These are phyloP conservation scores for Notarius lentiginosus DNA, from an alignment of 2,113 vertebrate species.

Conservation along the genomic window DNA sequence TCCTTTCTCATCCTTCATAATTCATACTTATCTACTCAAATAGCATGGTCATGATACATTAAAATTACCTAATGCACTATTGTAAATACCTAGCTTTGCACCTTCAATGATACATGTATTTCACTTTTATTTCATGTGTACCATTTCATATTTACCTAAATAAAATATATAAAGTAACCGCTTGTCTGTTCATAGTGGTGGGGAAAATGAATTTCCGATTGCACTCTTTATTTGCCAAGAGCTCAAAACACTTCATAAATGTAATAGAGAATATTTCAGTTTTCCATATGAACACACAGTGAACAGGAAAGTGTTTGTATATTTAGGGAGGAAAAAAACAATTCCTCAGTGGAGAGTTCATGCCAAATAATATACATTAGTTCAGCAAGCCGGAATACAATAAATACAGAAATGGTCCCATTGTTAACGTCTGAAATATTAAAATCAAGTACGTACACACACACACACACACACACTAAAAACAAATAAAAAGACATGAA, in stretches of 20 bases:
- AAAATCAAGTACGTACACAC: constrained; percentile 15
- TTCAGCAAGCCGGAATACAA: constrained; percentile 11
- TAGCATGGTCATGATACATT: neutral
- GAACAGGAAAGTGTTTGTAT: neutral
- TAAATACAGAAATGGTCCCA: constrained; percentile 38
- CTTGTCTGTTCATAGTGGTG: neutral
- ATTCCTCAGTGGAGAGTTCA: neutral
- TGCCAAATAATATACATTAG: constrained; percentile 52
- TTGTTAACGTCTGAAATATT: constrained; percentile 38
- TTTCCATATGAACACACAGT: neutral
- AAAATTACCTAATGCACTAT: constrained; percentile 31
- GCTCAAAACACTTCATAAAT: constrained; percentile 25
- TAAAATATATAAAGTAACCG: constrained; percentile 19
- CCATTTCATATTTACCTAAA: constrained; percentile 29
- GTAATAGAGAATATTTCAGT: neutral
- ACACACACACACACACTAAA: constrained; percentile 27
- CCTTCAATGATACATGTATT: constrained; percentile 52
- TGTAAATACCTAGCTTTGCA: constrained; percentile 62
- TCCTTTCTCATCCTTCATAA: neutral
- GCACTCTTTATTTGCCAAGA: constrained; percentile 22
- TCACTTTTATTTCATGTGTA: constrained; percentile 52
- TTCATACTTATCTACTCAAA: neutral
- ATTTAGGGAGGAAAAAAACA: constrained; percentile 1
- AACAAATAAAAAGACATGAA: constrained; percentile 35
- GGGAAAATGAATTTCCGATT: neutral